Conservation (phyloP, 2,113 vertebrate species). For the Myrmophylax atrothorax region DNA sequence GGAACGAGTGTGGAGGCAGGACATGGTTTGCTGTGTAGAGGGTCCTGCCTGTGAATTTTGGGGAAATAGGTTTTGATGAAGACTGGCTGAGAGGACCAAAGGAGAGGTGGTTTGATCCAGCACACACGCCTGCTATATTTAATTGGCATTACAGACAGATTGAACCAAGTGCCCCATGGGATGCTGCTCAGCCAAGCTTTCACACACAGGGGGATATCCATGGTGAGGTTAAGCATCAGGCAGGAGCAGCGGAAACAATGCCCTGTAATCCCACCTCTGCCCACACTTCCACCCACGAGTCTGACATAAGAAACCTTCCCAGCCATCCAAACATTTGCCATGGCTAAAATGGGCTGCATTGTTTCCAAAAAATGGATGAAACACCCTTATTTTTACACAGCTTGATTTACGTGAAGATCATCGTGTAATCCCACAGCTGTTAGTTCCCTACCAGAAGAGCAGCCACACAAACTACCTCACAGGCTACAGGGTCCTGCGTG, state of each 20-base stretch:
- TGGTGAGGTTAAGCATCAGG: neutral
- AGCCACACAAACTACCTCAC: neutral
- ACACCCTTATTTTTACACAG: neutral
- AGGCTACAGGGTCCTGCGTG: neutral
- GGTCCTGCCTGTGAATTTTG: neutral
- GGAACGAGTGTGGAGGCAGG: neutral
- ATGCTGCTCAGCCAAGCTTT: neutral
- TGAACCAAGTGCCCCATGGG: neutral
- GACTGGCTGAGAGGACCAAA: neutral
- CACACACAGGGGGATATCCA: fast-evolving
- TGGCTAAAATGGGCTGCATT: neutral
- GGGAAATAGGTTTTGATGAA: neutral
- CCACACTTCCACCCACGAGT: neutral
- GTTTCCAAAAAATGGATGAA: conserved; percentile 11
- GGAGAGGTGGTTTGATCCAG: neutral
- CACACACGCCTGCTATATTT: neutral
- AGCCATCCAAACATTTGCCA: neutral
- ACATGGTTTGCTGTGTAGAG: neutral
- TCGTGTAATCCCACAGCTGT: neutral
- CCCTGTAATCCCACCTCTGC: neutral
- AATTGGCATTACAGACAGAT: neutral
- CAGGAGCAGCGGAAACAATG: neutral
- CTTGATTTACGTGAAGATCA: neutral
- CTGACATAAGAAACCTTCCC: neutral
- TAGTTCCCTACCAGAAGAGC: neutral